phyloP scores from a whole-genome alignment of 1,140 invertebrate species.

The Cheumatopsyche charites region DNA sequence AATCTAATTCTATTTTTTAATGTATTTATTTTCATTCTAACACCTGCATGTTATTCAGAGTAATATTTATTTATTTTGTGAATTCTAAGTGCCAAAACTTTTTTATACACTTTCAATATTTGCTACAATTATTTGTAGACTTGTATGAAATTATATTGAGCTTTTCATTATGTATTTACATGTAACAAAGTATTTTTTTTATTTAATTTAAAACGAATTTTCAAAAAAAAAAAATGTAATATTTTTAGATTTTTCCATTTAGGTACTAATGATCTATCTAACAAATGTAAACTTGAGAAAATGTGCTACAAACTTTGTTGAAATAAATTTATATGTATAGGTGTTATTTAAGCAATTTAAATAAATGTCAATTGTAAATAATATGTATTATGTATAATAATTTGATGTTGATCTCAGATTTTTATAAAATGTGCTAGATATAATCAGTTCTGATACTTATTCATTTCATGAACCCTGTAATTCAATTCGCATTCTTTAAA shows the following conservation, averaged over 20 bases:
- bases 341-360: not conserved
- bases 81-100: constrained; percentile 48
- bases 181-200: not conserved
- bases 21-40: constrained; percentile 36
- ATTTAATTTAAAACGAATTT: too few species aligned
- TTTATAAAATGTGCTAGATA: not conserved
- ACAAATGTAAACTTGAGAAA: too few species aligned
- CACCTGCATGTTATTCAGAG: not conserved
- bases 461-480: too few species aligned
- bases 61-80: constrained; percentile 39
- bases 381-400: not conserved
- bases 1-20: not conserved
- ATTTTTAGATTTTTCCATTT: too few species aligned
- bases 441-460: too few species aligned
- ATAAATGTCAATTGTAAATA: constrained; percentile 7
- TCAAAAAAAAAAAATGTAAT: too few species aligned
- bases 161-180: not conserved
- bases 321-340: not conserved
- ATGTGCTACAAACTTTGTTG: too few species aligned
- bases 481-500: too few species aligned
- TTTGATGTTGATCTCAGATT: constrained; percentile 25
- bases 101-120: constrained; percentile 12
- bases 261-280: too few species aligned
- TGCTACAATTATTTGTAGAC: not conserved
- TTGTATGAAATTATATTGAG: not conserved